Base-by-base conservation (phyloP, 2,113 vertebrate genomes). In the Chinchilla lanigera region DNA sequence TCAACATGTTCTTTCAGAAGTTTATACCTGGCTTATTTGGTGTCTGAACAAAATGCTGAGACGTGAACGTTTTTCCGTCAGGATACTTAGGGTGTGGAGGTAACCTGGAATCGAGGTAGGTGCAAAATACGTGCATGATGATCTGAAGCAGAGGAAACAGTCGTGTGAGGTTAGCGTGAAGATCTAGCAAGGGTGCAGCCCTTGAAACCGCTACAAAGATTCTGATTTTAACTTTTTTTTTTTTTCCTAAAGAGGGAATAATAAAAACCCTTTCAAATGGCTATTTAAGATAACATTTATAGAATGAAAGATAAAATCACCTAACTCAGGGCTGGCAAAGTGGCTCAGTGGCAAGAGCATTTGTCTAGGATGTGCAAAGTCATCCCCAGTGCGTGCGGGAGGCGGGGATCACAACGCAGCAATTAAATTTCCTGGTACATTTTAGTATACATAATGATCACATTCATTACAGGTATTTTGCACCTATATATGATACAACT, bases 31-130 rank as follows among this genome's bases (percentile, higher is more conserved):
- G 99, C 95, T 99, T 99, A 90, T 99, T 99, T 0, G 99, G 99
- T 0, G 98, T 99, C 96, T 99, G 99, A 86, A 99, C 97, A 96
- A 99, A 99, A 97, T 99, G 99, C 19, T 99, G 99, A 8, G 99
- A 99, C 0, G 99, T 99, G 93, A 99, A 99, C 30, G 99, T 99
- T 97, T 99, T 99, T 38, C 99, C 99, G 0, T 99, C 99, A 0
- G 99, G 99, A 56, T 99, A 99, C 30, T 99, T 99, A 52, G 99
- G 99, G 93, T 99, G 99, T 0, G 99, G 99, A 0, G 99, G 99
- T 22, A 99, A 98, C 97, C 99, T 98, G 94, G 99, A 99, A 98
- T 99, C 99, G 20, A 99, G 98, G 98, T 99, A 99, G 0, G 99
- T 99, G 96, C 99, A 99, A 92, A 99, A 99, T 54, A 99, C 98